phyloP scores from a whole-genome alignment of 2,888 invertebrate species.

The Rotaria macrura region DNA sequence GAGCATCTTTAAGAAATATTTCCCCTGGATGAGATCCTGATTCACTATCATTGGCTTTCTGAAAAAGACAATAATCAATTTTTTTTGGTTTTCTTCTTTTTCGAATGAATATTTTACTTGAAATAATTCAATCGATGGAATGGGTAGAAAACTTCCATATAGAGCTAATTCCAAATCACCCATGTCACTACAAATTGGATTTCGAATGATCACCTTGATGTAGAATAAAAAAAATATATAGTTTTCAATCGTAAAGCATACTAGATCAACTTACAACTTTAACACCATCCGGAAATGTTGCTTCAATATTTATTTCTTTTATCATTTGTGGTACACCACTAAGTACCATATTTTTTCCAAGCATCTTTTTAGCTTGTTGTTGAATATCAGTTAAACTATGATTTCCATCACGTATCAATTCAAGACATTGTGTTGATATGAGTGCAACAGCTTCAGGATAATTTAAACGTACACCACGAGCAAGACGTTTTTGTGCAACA shows the following conservation, averaged over 20 bases:
- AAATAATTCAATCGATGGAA: slow-evolving; percentile 36
- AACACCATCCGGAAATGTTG: slow-evolving; percentile 47
- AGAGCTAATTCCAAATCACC: slow-evolving; percentile 43
- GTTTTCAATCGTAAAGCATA: too few relatives aligned
- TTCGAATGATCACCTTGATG: slow-evolving; percentile 37
- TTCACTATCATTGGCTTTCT: slow-evolving; percentile 34
- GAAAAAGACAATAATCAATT: not conserved
- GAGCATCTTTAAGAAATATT: slow-evolving; percentile 35
- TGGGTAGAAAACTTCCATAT: slow-evolving; percentile 45
- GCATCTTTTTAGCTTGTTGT: slow-evolving; percentile 40
- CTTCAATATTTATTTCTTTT: slow-evolving; percentile 43
- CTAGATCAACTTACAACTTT: slow-evolving; percentile 43
- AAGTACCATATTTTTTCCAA: slow-evolving; percentile 43
- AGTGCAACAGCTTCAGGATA: slow-evolving; percentile 45
- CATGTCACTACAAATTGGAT: slow-evolving; percentile 41
- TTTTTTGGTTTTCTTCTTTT: too few relatives aligned
- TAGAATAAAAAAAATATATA: too few relatives aligned
- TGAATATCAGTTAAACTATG: slow-evolving; percentile 41
- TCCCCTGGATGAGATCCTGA: slow-evolving; percentile 39
- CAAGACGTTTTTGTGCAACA: slow-evolving; percentile 43
- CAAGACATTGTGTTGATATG: slow-evolving; percentile 44
- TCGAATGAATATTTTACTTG: not conserved
- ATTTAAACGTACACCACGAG: slow-evolving; percentile 42
- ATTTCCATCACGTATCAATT: slow-evolving; percentile 43
- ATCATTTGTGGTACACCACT: slow-evolving; percentile 43